These are phyloP conservation scores for Aporophyla nigra DNA, from an alignment of 2,888 invertebrate species.

Conservation along the genomic window DNA sequence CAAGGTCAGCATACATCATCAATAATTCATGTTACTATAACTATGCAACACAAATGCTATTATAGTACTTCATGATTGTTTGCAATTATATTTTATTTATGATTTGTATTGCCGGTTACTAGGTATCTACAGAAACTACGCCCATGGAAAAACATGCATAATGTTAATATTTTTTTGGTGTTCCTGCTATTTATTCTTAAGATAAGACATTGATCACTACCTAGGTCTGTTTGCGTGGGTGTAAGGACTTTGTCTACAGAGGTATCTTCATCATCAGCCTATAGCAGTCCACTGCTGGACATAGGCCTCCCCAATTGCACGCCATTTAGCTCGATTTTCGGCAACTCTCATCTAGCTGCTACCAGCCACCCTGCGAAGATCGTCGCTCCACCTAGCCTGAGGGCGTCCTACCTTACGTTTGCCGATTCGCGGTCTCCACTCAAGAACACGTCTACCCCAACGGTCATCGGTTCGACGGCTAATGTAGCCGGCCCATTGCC, in stretches of 20 bases:
- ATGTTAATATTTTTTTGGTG: conserved; percentile 47
- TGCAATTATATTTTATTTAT: conserved; percentile 69
- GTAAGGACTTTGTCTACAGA: not conserved
- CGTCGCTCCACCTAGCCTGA: no score
- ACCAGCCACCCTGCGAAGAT: no score
- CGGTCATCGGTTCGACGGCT: no score
- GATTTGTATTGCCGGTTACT: conserved; percentile 48
- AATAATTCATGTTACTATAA: conserved; percentile 79
- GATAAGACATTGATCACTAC: conserved; percentile 13
- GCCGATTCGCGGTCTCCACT: no score
- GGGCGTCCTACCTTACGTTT: no score
- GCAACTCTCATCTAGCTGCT: no score
- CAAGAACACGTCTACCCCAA: no score
- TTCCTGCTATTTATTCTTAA: conserved; percentile 29
- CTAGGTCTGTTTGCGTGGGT: conserved; percentile 1
- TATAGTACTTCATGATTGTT: conserved; percentile 67
- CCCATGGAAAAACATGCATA: conserved; percentile 54
- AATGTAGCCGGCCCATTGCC: no score
- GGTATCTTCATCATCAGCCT: no score
- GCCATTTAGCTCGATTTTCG: no score
- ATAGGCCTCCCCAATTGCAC: no score
- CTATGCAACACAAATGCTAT: conserved; percentile 71
- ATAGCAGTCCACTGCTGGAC: no score
- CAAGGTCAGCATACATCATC: conserved; percentile 74
- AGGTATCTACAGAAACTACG: conserved; percentile 45